Evolutionary conservation across 2,888 invertebrate genomes (phyloP).

Genomic region (Aspidapion aeneum): DNA sequence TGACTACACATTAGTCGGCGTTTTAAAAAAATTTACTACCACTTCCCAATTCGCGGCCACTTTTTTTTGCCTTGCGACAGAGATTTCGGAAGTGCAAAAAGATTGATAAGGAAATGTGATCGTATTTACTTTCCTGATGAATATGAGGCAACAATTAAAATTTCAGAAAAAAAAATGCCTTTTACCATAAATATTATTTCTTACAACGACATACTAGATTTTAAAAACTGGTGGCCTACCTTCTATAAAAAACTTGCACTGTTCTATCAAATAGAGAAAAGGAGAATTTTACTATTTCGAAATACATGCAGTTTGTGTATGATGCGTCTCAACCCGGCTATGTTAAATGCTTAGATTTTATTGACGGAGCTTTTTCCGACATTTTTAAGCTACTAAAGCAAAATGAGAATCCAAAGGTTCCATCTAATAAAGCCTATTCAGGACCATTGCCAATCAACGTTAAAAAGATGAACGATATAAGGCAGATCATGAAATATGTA

Average conservation of each 20-base stretch:
- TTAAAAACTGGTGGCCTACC: conserved; percentile 15
- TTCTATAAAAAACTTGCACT: conserved; percentile 3
- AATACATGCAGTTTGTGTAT: conserved; percentile 3
- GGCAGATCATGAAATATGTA: too few species aligned
- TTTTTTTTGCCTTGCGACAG: conserved; percentile 28
- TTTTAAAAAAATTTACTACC: conserved; percentile 24
- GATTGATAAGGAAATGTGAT: conserved; percentile 23
- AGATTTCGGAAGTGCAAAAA: conserved; percentile 26
- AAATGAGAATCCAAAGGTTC: conserved; percentile 8
- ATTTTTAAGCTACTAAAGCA: conserved; percentile 13
- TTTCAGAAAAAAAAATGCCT: conserved; percentile 16
- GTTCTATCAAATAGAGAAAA: neutral
- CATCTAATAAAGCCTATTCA: conserved; percentile 12
- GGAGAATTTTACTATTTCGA: conserved; percentile 3
- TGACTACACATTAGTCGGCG: conserved; percentile 18
- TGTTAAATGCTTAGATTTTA: conserved; percentile 7
- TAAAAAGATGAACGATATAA: conserved; percentile 22
- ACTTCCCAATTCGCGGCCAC: conserved; percentile 25
- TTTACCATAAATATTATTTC: conserved; percentile 19
- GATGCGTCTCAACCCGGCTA: neutral
- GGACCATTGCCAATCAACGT: conserved; percentile 22
- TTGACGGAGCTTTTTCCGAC: conserved; percentile 8
- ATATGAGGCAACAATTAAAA: conserved; percentile 21
- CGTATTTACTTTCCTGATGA: conserved; percentile 25
- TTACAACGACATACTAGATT: conserved; percentile 18